phyloP scores from a whole-genome alignment of 2,888 invertebrate species.

The Eupeodes latifasciatus region DNA sequence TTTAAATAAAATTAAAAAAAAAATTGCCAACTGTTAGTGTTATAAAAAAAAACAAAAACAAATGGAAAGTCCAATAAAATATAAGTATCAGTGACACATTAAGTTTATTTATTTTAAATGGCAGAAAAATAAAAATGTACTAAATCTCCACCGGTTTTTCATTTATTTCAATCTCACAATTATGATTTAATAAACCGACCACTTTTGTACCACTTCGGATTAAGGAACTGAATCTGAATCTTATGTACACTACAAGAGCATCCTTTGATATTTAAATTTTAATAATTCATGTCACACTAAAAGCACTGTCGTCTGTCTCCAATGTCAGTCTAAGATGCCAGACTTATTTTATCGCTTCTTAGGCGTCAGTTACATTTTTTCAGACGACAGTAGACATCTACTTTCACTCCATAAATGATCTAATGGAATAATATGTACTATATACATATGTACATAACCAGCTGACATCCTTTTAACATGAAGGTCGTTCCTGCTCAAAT shows the following conservation, averaged over 20 bases:
- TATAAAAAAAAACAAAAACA: background rate
- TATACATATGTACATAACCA: too few species aligned
- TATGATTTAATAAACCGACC: background rate
- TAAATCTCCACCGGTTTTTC: background rate
- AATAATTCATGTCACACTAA: background rate
- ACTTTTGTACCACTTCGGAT: background rate
- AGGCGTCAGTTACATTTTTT: background rate
- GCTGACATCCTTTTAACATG: background rate
- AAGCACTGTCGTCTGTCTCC: background rate
- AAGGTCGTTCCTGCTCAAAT: slow-evolving; percentile 29
- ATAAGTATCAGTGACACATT: background rate
- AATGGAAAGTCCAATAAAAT: slow-evolving; percentile 9
- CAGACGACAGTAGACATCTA: background rate
- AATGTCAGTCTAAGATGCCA: background rate
- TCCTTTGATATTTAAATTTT: background rate
- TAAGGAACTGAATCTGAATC: background rate
- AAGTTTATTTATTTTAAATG: background rate
- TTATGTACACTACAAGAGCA: background rate
- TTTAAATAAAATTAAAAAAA: background rate
- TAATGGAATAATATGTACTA: background rate
- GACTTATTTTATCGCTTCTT: background rate
- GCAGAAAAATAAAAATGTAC: background rate
- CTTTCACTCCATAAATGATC: background rate
- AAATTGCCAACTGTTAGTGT: background rate
- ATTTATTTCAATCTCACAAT: background rate